Evolutionary conservation across 2,888 invertebrate genomes (phyloP).

Genomic region (Microplitis manilae): DNA sequence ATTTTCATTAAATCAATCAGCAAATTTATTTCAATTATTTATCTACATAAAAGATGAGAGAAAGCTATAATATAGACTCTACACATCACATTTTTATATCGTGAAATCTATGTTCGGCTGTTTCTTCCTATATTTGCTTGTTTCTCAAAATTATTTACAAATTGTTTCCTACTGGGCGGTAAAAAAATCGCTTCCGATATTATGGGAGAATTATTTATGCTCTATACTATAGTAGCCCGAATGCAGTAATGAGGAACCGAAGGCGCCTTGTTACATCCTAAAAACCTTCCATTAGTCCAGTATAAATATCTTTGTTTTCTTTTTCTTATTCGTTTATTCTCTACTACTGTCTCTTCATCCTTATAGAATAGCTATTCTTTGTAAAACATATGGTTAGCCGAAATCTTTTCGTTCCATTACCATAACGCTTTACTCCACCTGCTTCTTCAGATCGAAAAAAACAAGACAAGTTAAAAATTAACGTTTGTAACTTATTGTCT

Average conservation of each 20-base stretch:
- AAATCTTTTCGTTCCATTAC: constrained; percentile 58
- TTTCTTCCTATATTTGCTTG: constrained; percentile 11
- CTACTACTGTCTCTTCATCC: neutral
- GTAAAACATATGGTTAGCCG: constrained; percentile 61
- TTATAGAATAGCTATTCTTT: neutral
- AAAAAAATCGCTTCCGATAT: constrained; percentile 23
- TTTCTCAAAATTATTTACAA: constrained; percentile 29
- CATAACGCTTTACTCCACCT: constrained; percentile 61
- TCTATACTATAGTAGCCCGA: neutral
- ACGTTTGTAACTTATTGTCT: neutral
- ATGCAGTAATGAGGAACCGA: neutral
- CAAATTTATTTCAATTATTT: neutral
- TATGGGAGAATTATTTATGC: constrained; percentile 19
- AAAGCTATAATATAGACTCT: neutral
- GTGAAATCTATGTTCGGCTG: neutral
- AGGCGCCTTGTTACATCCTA: constrained; percentile 10
- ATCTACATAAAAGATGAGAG: constrained; percentile 1
- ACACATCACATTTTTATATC: neutral
- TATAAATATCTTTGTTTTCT: constrained; percentile 12
- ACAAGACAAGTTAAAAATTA: neutral
- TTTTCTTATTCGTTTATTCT: neutral
- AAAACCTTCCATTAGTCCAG: constrained; percentile 20
- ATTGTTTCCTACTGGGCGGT: constrained; percentile 19
- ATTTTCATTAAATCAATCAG: neutral
- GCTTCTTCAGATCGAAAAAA: constrained; percentile 43